These are phyloP conservation scores for Eriocheir sinensis DNA, from an alignment of 1,140 invertebrate species.

Conservation along the genomic window DNA sequence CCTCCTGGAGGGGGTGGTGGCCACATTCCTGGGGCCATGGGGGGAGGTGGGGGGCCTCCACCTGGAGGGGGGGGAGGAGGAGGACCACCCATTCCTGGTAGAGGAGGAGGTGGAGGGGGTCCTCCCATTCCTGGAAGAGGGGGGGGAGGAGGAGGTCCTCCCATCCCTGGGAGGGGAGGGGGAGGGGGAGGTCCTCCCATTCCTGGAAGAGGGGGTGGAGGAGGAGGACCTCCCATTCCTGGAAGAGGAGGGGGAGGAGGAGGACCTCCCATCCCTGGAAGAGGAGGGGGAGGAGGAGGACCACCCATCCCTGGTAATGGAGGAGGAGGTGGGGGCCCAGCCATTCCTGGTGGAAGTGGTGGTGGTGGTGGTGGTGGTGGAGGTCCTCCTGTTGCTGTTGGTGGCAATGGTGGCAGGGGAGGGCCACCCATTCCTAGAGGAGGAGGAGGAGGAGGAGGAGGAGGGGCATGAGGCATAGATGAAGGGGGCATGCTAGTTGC, in stretches of 20 bases:
- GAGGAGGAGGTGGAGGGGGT: constrained; percentile 80
- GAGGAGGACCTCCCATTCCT: constrained; percentile 80
- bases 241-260: constrained; percentile 81
- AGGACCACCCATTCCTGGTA: constrained; percentile 79
- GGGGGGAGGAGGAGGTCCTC: constrained; percentile 75
- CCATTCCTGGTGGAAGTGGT: constrained; percentile 66
- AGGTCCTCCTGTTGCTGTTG: constrained; percentile 60
- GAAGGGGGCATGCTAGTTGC: constrained; percentile 75
- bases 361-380: constrained; percentile 78
- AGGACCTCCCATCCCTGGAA: constrained; percentile 67
- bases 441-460: constrained; percentile 74
- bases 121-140: constrained; percentile 69
- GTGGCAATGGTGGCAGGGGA: constrained; percentile 79
- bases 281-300: constrained; percentile 78
- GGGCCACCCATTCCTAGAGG: constrained; percentile 65
- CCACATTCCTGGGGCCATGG: constrained; percentile 70
- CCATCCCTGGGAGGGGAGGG: constrained; percentile 74
- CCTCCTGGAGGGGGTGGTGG: constrained; percentile 78
- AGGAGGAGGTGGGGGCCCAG: constrained; percentile 79
- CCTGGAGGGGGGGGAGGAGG: constrained; percentile 80
- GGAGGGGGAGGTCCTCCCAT: constrained; percentile 80
- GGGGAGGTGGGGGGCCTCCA: constrained; percentile 73
- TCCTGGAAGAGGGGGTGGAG: constrained; percentile 81
- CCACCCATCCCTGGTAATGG: constrained; percentile 73
- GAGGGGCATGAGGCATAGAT: constrained; percentile 79